Evolutionary conservation across 1,140 invertebrate species (phyloP).

Genomic region (Tachypleus tridentatus): DNA sequence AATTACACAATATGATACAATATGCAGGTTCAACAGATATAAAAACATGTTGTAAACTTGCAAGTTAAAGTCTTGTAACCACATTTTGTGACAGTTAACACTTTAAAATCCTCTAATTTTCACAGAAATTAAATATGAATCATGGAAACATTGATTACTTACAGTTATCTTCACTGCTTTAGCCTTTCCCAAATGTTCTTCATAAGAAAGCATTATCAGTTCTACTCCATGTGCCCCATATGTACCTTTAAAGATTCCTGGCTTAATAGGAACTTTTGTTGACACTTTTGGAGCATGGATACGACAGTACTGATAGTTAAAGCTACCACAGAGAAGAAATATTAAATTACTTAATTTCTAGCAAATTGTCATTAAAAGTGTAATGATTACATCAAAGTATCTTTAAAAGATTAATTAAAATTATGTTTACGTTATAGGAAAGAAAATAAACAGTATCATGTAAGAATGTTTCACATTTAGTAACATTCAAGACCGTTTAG

Average conservation of each 20-base stretch:
- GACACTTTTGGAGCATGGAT: neutral
- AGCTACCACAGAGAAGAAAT: neutral
- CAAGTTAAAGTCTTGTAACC: no score
- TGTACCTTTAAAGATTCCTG: slow-evolving; percentile 26
- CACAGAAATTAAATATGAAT: no score
- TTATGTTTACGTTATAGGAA: no score
- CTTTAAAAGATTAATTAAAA: no score
- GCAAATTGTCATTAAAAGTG: neutral
- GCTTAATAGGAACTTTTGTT: slow-evolving; percentile 19
- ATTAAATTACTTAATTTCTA: neutral
- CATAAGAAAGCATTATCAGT: slow-evolving; percentile 20
- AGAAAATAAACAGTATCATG: no score
- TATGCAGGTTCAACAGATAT: no score
- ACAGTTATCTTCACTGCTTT: slow-evolving; percentile 21
- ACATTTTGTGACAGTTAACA: no score
- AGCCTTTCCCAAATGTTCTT: slow-evolving; percentile 10
- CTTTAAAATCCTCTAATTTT: no score
- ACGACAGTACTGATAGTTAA: neutral
- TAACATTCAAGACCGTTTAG: no score
- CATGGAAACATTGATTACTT: neutral
- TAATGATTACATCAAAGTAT: neutral
- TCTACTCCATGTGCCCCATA: slow-evolving; percentile 25
- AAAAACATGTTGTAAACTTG: no score
- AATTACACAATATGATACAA: no score
- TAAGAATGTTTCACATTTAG: no score